Conservation (phyloP, 1,140 invertebrate species). For the Heliconius hermathena region DNA sequence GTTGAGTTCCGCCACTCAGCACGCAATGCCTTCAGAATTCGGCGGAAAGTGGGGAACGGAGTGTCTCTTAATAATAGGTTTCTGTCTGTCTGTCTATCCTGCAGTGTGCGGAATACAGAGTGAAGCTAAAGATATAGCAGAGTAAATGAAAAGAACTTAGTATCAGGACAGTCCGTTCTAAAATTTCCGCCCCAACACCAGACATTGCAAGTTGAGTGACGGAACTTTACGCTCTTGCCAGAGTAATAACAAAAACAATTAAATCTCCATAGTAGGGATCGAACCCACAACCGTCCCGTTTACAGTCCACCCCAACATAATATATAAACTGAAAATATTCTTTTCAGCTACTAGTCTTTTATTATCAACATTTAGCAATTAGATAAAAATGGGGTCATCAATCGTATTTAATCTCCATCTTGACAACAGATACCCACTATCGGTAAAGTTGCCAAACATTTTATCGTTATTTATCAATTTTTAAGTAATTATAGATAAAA, state of each 20-base stretch:
- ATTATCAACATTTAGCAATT: slow-evolving; percentile 17
- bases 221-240: background rate
- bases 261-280: too few relatives aligned
- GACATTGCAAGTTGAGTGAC: background rate
- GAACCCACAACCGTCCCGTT: background rate
- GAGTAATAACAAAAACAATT: too few relatives aligned
- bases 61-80: too few relatives aligned
- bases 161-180: background rate
- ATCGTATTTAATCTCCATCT: slow-evolving; percentile 37
- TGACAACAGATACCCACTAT: slow-evolving; percentile 40
- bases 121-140: too few relatives aligned
- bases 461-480: slow-evolving; percentile 42
- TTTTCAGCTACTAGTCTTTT: background rate
- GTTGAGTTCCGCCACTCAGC: too few relatives aligned
- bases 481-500: slow-evolving; percentile 43
- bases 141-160: too few relatives aligned
- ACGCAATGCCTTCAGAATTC: too few relatives aligned
- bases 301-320: background rate
- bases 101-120: too few relatives aligned
- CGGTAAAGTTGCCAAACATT: slow-evolving; percentile 28
- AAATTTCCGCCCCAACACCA: background rate
- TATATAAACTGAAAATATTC: background rate
- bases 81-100: too few relatives aligned
- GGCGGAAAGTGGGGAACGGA: too few relatives aligned
- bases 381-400: slow-evolving; percentile 36